Evolutionary conservation across 2,888 invertebrate genomes (phyloP).

Genomic region (Lochmaea crataegi): DNA sequence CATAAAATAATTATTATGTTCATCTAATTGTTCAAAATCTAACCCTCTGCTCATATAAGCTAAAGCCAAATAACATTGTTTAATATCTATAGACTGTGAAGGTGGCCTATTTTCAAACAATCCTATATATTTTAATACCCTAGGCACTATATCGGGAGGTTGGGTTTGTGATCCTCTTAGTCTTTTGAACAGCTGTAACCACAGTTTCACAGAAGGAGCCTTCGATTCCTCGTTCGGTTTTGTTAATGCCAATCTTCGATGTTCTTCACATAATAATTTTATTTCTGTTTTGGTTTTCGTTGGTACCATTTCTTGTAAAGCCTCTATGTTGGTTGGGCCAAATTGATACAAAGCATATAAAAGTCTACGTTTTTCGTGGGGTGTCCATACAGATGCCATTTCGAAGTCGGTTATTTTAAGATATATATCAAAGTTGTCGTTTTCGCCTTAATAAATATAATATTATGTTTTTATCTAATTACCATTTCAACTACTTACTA

Average conservation of each 20-base stretch:
- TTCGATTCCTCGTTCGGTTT: conserved; percentile 36
- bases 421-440: too few species aligned
- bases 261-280: conserved; percentile 52
- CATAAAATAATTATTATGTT: conserved; percentile 45
- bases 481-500: too few species aligned
- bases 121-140: conserved; percentile 60
- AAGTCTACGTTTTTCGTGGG: conserved; percentile 53
- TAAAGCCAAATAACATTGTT: conserved; percentile 47
- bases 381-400: conserved; percentile 49
- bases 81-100: conserved; percentile 50
- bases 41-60: conserved; percentile 46
- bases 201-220: conserved; percentile 54
- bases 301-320: conserved; percentile 54
- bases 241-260: conserved; percentile 50
- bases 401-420: neutral
- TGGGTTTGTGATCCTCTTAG: conserved; percentile 37
- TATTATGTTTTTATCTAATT: too few species aligned
- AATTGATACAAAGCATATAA: conserved; percentile 52
- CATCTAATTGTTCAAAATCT: conserved; percentile 41
- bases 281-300: conserved; percentile 55
- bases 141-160: conserved; percentile 52
- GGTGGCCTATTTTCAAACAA: conserved; percentile 54
- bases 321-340: conserved; percentile 54
- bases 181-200: conserved; percentile 55
- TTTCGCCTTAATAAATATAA: too few species aligned